Percentiles rank a stretch among this genome's conserved stretches.
Evolutionary conservation across 2,888 invertebrate species (phyloP).

Genomic region (Ennomos erosarius): DNA sequence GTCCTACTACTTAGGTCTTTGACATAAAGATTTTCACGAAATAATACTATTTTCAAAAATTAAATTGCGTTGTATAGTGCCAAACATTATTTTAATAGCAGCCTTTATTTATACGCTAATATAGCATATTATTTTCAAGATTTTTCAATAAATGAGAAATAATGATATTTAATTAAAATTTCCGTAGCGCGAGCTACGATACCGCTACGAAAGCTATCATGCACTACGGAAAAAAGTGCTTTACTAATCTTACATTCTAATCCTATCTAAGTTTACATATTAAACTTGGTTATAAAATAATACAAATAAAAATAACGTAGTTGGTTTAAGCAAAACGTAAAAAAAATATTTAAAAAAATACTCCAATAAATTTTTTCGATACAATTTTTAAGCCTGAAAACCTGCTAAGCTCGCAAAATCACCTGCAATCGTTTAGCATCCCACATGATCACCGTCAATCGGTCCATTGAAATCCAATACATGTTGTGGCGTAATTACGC

Average conservation of each 20-base stretch:
- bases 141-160: too few relatives aligned
- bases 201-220: slow-evolving; percentile 19
- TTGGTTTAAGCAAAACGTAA: not conserved
- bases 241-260: too few relatives aligned
- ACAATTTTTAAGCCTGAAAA: not conserved
- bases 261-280: too few relatives aligned
- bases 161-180: not conserved
- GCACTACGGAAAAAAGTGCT: too few relatives aligned
- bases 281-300: not conserved
- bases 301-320: not conserved
- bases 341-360: slow-evolving; percentile 1
- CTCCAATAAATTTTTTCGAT: too few relatives aligned
- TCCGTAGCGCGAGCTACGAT: slow-evolving; percentile 26
- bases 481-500: slow-evolving; percentile 63
- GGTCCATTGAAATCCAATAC: slow-evolving; percentile 71
- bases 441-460: slow-evolving; percentile 63
- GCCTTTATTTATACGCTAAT: too few relatives aligned
- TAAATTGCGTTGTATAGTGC: too few relatives aligned
- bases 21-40: too few relatives aligned
- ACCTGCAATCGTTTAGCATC: slow-evolving; percentile 58
- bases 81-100: too few relatives aligned
- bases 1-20: too few relatives aligned
- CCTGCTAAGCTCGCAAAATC: slow-evolving; percentile 36
- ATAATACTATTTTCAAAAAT: too few relatives aligned
- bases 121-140: too few relatives aligned